Percentiles rank a stretch among this genome's conserved stretches.
These are phyloP conservation scores for Girardia tigrina DNA, from an alignment of 2,888 invertebrate species.

Conservation along the genomic window DNA sequence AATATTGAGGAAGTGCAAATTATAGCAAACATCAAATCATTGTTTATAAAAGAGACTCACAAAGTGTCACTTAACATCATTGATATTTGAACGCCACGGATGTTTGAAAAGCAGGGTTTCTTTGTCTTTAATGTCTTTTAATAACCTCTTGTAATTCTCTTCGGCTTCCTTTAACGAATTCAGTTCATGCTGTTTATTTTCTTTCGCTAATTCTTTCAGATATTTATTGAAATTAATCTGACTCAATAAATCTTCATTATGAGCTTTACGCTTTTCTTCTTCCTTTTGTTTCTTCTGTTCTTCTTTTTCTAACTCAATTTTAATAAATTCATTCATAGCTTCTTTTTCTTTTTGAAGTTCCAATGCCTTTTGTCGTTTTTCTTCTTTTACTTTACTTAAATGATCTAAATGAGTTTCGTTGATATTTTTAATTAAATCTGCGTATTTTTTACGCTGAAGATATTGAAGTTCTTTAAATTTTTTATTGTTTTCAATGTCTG, in stretches of 20 bases:
- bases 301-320: not conserved
- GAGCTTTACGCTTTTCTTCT: not conserved
- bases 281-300: not conserved
- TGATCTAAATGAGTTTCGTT: not conserved
- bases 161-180: not conserved
- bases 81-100: not conserved
- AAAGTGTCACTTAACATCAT: not conserved
- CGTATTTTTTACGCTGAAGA: not conserved
- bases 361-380: not conserved
- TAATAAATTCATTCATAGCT: conserved; percentile 9
- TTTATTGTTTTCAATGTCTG: not conserved
- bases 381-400: not conserved
- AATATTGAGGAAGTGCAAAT: not conserved
- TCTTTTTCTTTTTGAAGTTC: not conserved
- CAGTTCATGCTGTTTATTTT: not conserved
- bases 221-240: not conserved
- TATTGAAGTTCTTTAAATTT: not conserved
- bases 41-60: not conserved
- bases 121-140: not conserved
- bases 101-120: not conserved
- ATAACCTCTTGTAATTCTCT: not conserved
- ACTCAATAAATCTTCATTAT: not conserved
- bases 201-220: not conserved
- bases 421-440: not conserved
- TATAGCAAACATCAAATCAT: not conserved